Conservation (phyloP, 2,113 vertebrate species). For the Epinephelus fuscoguttatus region DNA sequence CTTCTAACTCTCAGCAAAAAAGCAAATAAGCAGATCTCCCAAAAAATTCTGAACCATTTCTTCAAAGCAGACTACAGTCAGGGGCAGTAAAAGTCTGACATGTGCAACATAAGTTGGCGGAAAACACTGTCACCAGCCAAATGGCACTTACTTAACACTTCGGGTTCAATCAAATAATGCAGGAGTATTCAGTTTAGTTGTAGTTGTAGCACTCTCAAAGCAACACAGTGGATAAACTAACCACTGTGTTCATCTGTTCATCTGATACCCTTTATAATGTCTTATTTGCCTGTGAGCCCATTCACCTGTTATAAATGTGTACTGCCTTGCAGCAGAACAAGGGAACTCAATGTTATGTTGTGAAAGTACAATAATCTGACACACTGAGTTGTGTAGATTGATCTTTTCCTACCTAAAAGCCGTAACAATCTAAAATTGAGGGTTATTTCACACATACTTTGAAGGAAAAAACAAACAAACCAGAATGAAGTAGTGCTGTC, state of each 20-base stretch:
- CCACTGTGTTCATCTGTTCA: neutral
- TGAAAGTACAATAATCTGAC: constrained; percentile 10
- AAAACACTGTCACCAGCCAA: neutral
- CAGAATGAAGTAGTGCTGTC: constrained; percentile 2
- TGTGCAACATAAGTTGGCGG: neutral
- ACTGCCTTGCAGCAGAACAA: neutral
- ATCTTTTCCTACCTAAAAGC: neutral
- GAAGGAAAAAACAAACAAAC: neutral
- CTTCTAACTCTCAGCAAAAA: neutral
- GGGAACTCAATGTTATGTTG: neutral
- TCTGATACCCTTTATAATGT: neutral
- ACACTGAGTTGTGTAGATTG: neutral
- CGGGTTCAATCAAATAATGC: neutral
- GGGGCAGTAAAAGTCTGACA: neutral
- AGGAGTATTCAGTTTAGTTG: neutral
- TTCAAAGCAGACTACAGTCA: neutral
- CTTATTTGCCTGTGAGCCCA: neutral
- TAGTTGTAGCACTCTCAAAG: neutral
- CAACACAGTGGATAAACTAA: neutral
- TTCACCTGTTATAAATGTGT: neutral
- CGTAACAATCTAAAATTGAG: neutral
- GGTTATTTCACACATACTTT: neutral
- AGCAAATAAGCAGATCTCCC: neutral
- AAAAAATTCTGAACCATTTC: neutral
- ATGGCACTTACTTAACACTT: neutral